Conservation (phyloP, 1,140 invertebrate genomes). For the Elymnias hypermnestra region DNA sequence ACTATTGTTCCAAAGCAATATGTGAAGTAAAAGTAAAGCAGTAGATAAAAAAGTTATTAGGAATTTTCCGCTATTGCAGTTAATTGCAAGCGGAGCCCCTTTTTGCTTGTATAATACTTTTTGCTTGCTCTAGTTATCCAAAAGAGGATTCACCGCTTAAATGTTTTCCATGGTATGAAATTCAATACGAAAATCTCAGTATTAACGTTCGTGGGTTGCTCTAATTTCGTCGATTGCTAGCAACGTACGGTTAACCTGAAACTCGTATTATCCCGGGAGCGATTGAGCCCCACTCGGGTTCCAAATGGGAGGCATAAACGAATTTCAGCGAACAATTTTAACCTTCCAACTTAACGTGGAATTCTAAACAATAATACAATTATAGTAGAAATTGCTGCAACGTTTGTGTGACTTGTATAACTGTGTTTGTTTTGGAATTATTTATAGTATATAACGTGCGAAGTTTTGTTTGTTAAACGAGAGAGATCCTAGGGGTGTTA, state of each 20-base stretch:
- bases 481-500: too few relatives aligned
- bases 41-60: too few relatives aligned
- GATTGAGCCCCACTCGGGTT: slow-evolving; percentile 36
- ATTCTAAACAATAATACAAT: slow-evolving; percentile 1
- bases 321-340: slow-evolving; percentile 62
- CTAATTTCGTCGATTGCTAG: slow-evolving; percentile 26
- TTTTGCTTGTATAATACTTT: too few relatives aligned
- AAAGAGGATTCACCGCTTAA: too few relatives aligned
- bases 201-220: slow-evolving; percentile 4
- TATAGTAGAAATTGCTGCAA: background rate
- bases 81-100: too few relatives aligned
- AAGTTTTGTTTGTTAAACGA: too few relatives aligned
- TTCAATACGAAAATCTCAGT: slow-evolving; percentile 1
- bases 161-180: background rate
- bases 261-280: slow-evolving; percentile 45
- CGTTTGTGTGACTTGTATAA: background rate
- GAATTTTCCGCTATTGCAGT: too few relatives aligned
- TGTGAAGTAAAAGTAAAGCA: too few relatives aligned
- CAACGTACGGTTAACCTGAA: slow-evolving; percentile 37
- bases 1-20: too few relatives aligned
- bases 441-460: too few relatives aligned
- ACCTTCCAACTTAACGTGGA: slow-evolving; percentile 38
- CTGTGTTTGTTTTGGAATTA: background rate
- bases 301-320: slow-evolving; percentile 45
- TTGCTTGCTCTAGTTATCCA: background rate